These are phyloP conservation scores for Ochropleura leucogaster DNA, from an alignment of 2,888 invertebrate genomes.

Conservation along the genomic window DNA sequence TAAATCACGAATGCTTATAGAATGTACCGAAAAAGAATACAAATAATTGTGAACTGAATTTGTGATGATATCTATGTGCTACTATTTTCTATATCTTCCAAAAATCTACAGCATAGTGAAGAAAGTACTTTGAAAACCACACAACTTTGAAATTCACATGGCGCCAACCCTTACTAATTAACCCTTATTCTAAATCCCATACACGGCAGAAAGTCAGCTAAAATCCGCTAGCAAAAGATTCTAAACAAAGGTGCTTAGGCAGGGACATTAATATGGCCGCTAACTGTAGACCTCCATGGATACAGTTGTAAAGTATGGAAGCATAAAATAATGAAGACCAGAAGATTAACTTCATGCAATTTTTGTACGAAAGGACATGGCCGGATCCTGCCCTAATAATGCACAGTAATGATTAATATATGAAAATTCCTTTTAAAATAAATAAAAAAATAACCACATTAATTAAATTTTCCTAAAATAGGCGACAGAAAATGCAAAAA, in stretches of 20 bases:
- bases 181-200: background rate
- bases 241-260: constrained; percentile 23
- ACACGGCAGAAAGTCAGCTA: constrained; percentile 27
- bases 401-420: no score
- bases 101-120: background rate
- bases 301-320: constrained; percentile 17
- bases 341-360: constrained; percentile 10
- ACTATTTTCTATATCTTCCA: background rate
- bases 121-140: background rate
- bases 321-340: background rate
- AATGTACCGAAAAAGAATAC: no score
- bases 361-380: background rate
- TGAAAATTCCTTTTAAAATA: no score
- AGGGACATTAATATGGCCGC: constrained; percentile 40
- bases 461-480: no score
- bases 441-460: no score
- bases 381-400: no score
- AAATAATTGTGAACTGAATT: no score
- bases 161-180: background rate
- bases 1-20: no score
- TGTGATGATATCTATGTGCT: background rate
- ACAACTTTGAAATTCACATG: background rate
- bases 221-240: constrained; percentile 29
- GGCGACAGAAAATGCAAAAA: no score
- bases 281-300: constrained; percentile 26